Base-by-base conservation (phyloP, 2,113 vertebrate species). In the Naja naja region DNA sequence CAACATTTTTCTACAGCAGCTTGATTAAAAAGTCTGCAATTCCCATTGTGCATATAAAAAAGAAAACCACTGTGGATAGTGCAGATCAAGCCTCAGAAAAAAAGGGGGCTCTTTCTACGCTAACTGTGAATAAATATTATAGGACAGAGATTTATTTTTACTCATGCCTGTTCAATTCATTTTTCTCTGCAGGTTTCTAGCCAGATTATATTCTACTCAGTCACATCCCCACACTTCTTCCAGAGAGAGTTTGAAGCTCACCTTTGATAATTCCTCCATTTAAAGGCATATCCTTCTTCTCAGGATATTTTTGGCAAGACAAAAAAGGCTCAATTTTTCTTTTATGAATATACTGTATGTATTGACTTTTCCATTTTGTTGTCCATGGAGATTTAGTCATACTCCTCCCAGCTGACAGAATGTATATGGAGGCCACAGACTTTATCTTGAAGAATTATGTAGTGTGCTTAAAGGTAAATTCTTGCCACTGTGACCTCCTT, bases 11-110 rank as follows among this genome's bases (percentile, higher is more conserved):
- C 95, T 94, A 95, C 94, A 95, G 96, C 96, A 96, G 94, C 95
- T 95, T 97, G 97, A 97, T 94, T 93, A 96, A 96, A 96, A 96
- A 96, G 96, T 93, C 97, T 90, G 94, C 95, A 97, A 97, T 97
- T 96, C 96, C 97, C 97, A 95, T 93, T 95, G 95, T 94, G 95
- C 94, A 94, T 94, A 96, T 97, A 95, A 96, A 96, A 91, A 87
- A 86, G 55, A 90, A 90, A 93, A 90, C 74, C n/a, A 53, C 91
- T 95, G 95, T 0, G 55, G 94, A 95, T 85, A 30, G 89, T 93
- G 94, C 53, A 96, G 94, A 95, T 97, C 95, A 95, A 89, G 87
- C 96, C 95, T 95, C 95, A 95, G 53, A 87, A 95, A 93, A 93
- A 96, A 49, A 52, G 12, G 30, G 92, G 18, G 64, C 87, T 94